Conservation (phyloP, 1,140 invertebrate species). For the Lepidurus apus region DNA sequence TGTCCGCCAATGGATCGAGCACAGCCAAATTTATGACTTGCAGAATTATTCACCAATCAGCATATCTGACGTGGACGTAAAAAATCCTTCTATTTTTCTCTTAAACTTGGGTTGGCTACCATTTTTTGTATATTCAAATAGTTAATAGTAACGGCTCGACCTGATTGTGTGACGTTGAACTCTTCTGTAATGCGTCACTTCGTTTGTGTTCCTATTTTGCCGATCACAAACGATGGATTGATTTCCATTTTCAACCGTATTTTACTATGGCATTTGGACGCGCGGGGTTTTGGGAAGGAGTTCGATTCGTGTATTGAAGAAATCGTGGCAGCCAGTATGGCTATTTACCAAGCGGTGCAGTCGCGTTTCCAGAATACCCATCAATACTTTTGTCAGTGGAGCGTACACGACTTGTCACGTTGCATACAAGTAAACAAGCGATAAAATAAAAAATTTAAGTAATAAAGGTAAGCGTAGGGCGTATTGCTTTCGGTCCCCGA, state of each 20-base stretch:
- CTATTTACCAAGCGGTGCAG: slow-evolving; percentile 66
- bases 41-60: slow-evolving; percentile 78
- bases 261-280: slow-evolving; percentile 89
- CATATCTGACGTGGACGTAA: slow-evolving; percentile 77
- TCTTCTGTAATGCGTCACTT: slow-evolving; percentile 86
- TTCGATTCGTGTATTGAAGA: slow-evolving; percentile 90
- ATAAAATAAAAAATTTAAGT: too few relatives aligned
- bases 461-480: slow-evolving; percentile 55
- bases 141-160: neutral
- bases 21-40: slow-evolving; percentile 86
- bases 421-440: slow-evolving; percentile 40
- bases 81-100: too few relatives aligned
- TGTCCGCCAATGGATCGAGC: slow-evolving; percentile 81
- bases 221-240: slow-evolving; percentile 62
- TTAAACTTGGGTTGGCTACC: too few relatives aligned
- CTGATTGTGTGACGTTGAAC: slow-evolving; percentile 59
- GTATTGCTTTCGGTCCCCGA: slow-evolving; percentile 87
- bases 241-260: slow-evolving; percentile 83
- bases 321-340: slow-evolving; percentile 76
- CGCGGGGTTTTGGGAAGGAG: slow-evolving; percentile 89
- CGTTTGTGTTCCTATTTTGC: slow-evolving; percentile 71
- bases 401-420: slow-evolving; percentile 35
- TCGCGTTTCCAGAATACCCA: neutral
- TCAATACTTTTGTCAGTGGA: neutral
- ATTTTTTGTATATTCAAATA: too few relatives aligned